phyloP scores from a whole-genome alignment of 2,113 vertebrate genomes.

The Morone saxatilis region DNA sequence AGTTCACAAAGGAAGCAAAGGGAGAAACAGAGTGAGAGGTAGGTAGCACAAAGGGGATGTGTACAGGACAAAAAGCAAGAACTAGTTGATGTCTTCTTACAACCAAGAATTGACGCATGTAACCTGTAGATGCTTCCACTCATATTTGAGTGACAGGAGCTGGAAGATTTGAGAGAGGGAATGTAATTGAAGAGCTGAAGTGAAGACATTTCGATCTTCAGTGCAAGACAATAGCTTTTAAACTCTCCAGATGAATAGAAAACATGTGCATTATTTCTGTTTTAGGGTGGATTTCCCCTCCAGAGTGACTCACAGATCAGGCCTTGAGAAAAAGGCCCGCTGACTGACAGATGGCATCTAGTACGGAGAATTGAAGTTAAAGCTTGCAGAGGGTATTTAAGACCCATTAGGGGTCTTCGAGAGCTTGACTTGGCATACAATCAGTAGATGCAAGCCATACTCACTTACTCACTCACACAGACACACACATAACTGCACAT shows the following conservation, averaged over 20 bases:
- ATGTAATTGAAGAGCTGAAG: neutral
- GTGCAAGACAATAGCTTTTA: neutral
- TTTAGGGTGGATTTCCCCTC: constrained; percentile 50
- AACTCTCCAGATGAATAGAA: neutral
- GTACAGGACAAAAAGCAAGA: neutral
- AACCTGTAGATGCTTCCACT: neutral
- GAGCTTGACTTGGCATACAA: constrained; percentile 71
- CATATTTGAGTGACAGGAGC: neutral
- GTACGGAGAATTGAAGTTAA: constrained; percentile 61
- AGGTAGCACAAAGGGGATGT: neutral
- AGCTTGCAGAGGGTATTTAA: constrained; percentile 75
- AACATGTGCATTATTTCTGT: constrained; percentile 22
- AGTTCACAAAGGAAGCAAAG: constrained; percentile 22
- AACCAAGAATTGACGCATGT: neutral
- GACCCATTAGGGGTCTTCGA: constrained; percentile 76
- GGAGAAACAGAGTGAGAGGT: neutral
- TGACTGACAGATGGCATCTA: constrained; percentile 78
- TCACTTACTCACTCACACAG: constrained; percentile 7
- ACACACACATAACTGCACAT: constrained; percentile 45
- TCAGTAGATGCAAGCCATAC: constrained; percentile 50
- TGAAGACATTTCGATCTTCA: constrained; percentile 25
- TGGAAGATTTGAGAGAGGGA: constrained; percentile 6
- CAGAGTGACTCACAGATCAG: constrained; percentile 49
- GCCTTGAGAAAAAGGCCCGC: constrained; percentile 38
- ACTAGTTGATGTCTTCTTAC: neutral